Base-by-base conservation (phyloP, 1,140 invertebrate species). In the Stratiolaelaps scimitus region DNA sequence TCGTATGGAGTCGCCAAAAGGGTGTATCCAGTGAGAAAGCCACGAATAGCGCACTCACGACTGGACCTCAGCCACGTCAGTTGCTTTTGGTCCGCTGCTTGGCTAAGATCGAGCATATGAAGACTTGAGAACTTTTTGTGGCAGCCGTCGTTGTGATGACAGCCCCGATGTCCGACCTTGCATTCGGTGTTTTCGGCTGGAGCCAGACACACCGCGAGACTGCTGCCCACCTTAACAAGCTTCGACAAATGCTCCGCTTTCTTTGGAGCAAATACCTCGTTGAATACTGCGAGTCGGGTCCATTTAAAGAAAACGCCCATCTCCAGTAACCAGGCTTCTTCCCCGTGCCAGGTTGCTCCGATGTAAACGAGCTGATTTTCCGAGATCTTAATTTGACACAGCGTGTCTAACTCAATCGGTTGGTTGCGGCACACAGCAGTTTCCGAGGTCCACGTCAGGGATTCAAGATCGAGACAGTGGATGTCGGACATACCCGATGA, bases 301-400 rank as follows among this genome's bases (percentile, higher is more conserved):
- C 53, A 60, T 60, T 60, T 60, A 34, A 60, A 60, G 20, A 60
- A 60, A 26, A 60, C 53, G 6, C 53, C 53, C 0, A 60, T 60
- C 20, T 60, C 17, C 26, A 60, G 53, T 1, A 60, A 10, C 53
- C 53, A 60, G 26, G 34, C 53, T 60, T 60, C 53, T 60, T 60
- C 53, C 26, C 53, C 53, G 26, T 60, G 53, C 53, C 53, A 60
- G 53, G 53, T 60, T 10, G 53, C 53, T 2, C 53, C 53, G 10
- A 60, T 60, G 53, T 60, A 60, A 26, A 60, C 26, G 26, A 60
- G 26, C 10, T 60, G 53, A 34, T 60, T 60, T 26, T 60, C 53
- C 53, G 53, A 60, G 34, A 60, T 60, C 34, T 60, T 60, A 15
- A 60, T 60, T 23, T 60, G 53, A 26, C 53, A 60, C 53, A 60